Evolutionary conservation across 2,888 invertebrate species (phyloP).

Genomic region (Heterodera filipjevi): DNA sequence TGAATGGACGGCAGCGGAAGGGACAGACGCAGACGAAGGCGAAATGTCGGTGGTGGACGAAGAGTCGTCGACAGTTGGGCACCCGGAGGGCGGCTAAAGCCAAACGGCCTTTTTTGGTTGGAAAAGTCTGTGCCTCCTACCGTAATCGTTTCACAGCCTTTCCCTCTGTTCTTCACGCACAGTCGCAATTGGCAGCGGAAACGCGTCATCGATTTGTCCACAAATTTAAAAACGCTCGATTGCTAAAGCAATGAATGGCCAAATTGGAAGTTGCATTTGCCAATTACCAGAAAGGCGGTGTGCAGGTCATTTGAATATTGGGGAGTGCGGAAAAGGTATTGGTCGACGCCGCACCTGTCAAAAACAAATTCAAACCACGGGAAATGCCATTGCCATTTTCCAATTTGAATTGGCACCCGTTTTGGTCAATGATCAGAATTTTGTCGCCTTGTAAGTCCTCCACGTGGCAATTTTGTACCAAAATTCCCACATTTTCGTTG

Average conservation of each 20-base stretch:
- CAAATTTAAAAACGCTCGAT: slow-evolving; percentile 65
- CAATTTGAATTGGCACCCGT: slow-evolving; percentile 54
- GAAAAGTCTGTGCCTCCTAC: slow-evolving; percentile 38
- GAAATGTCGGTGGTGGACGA: slow-evolving; percentile 28
- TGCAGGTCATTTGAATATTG: slow-evolving; percentile 55
- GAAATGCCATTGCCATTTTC: background rate
- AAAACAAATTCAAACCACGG: background rate
- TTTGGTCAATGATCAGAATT: slow-evolving; percentile 64
- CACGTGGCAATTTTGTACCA: slow-evolving; percentile 65
- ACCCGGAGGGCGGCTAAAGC: slow-evolving; percentile 48
- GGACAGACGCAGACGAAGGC: slow-evolving; percentile 8
- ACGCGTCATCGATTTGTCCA: slow-evolving; percentile 62
- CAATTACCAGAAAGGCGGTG: slow-evolving; percentile 57
- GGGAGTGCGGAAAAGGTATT: slow-evolving; percentile 62
- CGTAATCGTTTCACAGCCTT: slow-evolving; percentile 58
- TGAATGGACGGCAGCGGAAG: slow-evolving; percentile 17
- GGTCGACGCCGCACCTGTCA: slow-evolving; percentile 62
- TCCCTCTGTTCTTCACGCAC: slow-evolving; percentile 57
- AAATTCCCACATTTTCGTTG: slow-evolving; percentile 59
- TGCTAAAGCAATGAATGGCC: slow-evolving; percentile 47
- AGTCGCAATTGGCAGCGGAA: slow-evolving; percentile 63
- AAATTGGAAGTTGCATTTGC: background rate
- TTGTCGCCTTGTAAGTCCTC: slow-evolving; percentile 63
- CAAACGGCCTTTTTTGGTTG: background rate
- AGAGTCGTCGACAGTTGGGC: slow-evolving; percentile 49